These are phyloP conservation scores for Aspidiotus destructor DNA, from an alignment of 2,888 invertebrate genomes.

Conservation along the genomic window DNA sequence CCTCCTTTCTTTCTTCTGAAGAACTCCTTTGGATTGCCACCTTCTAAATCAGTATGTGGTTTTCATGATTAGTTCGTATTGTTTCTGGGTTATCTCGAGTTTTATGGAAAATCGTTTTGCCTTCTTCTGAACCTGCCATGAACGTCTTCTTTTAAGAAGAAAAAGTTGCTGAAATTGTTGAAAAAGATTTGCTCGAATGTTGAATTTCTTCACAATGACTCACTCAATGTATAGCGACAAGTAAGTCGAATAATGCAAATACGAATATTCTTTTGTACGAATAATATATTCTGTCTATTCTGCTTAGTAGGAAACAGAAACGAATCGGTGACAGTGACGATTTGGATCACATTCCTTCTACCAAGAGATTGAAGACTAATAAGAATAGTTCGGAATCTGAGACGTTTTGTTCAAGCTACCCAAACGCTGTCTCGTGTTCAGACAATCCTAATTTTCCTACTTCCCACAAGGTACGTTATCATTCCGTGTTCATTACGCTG, in stretches of 20 bases:
- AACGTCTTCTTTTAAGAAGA: no score
- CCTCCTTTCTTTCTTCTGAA: no score
- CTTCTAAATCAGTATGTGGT: no score
- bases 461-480: background rate
- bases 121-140: no score
- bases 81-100: no score
- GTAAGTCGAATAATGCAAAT: background rate
- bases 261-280: background rate
- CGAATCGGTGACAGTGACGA: background rate
- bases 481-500: background rate
- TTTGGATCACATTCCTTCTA: background rate
- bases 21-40: no score
- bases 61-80: no score
- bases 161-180: no score
- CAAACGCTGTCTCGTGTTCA: background rate
- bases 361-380: background rate
- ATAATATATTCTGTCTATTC: background rate
- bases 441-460: background rate
- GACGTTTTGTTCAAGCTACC: background rate
- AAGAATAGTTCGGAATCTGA: background rate
- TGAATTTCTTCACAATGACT: background rate
- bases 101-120: no score
- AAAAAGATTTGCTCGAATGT: no score
- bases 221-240: conserved; percentile 2
- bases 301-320: background rate